These are phyloP conservation scores for Yasuhikotakia modesta DNA, from an alignment of 2,797 vertebrate species.

Conservation along the genomic window DNA sequence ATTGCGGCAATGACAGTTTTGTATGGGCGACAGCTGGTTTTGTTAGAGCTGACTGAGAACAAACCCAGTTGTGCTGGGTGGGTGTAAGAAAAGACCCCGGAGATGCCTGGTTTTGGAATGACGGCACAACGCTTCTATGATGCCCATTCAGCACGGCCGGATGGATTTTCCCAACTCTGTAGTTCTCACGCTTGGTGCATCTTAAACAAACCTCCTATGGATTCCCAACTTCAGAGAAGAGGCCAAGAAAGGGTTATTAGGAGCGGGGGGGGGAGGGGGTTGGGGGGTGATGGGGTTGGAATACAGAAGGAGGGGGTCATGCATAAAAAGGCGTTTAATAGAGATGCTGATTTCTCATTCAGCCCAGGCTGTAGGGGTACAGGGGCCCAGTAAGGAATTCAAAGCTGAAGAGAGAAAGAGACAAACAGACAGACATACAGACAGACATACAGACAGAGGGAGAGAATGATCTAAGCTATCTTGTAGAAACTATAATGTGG, in stretches of 20 bases:
- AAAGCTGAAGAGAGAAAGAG: constrained; percentile 16
- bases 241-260: constrained; percentile 60
- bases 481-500: constrained; percentile 81
- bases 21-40: constrained; percentile 67
- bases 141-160: constrained; percentile 69
- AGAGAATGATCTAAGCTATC: constrained; percentile 46
- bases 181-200: constrained; percentile 76
- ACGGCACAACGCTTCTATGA: constrained; percentile 40
- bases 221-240: constrained; percentile 73
- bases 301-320: constrained; percentile 45
- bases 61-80: constrained; percentile 63
- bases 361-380: constrained; percentile 67
- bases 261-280: background rate
- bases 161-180: constrained; percentile 70
- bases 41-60: constrained; percentile 68
- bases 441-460: constrained; percentile 61
- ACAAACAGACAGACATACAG: background rate
- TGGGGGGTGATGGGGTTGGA: constrained; percentile 30
- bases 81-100: constrained; percentile 60
- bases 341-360: constrained; percentile 83
- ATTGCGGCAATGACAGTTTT: constrained; percentile 51
- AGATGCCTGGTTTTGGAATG: constrained; percentile 69
- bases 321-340: constrained; percentile 69
- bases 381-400: constrained; percentile 72
- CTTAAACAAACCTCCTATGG: constrained; percentile 77